phyloP scores from a whole-genome alignment of 2,113 vertebrate genomes.

The Lonchura striata region DNA sequence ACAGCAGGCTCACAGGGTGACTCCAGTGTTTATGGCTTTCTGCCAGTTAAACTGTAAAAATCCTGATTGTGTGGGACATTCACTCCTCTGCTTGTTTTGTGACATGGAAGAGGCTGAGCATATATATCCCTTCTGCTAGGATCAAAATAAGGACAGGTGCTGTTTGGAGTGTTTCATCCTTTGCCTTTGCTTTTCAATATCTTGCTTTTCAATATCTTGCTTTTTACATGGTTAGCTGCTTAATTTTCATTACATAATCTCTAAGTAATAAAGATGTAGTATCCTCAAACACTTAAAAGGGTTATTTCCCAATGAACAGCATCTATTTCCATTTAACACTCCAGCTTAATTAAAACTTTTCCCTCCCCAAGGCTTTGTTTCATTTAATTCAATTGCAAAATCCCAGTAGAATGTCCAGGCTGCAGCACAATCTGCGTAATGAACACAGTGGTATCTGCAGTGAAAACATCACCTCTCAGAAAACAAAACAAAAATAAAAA shows the following conservation, averaged over 20 bases:
- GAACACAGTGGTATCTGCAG: background rate
- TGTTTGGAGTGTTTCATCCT: background rate
- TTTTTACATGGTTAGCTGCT: background rate
- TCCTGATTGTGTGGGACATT: background rate
- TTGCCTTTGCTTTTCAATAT: background rate
- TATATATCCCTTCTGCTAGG: background rate
- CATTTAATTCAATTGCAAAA: conserved; percentile 7
- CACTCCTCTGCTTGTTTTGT: background rate
- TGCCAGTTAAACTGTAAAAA: background rate
- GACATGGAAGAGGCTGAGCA: background rate
- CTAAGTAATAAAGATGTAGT: background rate
- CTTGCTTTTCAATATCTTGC: background rate
- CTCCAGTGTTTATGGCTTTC: background rate
- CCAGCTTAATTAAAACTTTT: background rate
- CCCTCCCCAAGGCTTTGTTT: background rate
- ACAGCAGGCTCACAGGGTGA: background rate
- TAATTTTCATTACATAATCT: background rate
- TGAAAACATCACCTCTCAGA: background rate
- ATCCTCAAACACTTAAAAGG: background rate
- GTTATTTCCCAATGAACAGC: background rate
- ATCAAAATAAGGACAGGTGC: background rate
- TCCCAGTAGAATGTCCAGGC: background rate
- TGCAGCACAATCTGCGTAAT: background rate
- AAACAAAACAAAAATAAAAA: background rate
- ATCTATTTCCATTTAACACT: background rate